Evolutionary conservation across 1,140 invertebrate species (phyloP).

Genomic region (Bombus ignitus): DNA sequence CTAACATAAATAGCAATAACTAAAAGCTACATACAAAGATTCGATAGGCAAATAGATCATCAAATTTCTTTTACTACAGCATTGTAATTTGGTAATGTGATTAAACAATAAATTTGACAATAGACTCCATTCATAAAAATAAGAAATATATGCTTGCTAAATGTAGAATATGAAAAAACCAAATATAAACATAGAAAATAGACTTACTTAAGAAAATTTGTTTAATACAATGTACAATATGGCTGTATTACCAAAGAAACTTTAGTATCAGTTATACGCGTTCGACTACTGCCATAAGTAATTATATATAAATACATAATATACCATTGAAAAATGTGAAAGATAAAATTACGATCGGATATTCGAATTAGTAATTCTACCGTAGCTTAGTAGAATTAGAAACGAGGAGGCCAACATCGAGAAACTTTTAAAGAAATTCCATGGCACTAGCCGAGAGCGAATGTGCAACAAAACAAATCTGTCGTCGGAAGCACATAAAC

Average conservation of each 20-base stretch:
- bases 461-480: conserved; percentile 71
- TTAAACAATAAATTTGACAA: background rate
- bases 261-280: conserved; percentile 55
- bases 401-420: background rate
- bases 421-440: conserved; percentile 50
- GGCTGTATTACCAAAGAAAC: conserved; percentile 62
- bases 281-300: background rate
- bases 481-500: conserved; percentile 40
- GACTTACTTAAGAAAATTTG: conserved; percentile 45
- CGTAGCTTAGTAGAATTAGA: background rate
- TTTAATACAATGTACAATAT: conserved; percentile 69
- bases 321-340: background rate
- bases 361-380: conserved; percentile 1
- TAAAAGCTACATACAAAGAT: background rate
- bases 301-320: conserved; percentile 3
- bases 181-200: conserved; percentile 4
- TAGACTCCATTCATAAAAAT: background rate
- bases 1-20: background rate
- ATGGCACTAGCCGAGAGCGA: conserved; percentile 28
- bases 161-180: background rate
- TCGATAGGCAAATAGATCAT: background rate
- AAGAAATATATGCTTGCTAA: background rate
- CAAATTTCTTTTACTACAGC: background rate
- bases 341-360: background rate
- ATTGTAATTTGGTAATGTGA: background rate